phyloP scores from a whole-genome alignment of 2,888 invertebrate species.

The Ichneumoninae sp. region DNA sequence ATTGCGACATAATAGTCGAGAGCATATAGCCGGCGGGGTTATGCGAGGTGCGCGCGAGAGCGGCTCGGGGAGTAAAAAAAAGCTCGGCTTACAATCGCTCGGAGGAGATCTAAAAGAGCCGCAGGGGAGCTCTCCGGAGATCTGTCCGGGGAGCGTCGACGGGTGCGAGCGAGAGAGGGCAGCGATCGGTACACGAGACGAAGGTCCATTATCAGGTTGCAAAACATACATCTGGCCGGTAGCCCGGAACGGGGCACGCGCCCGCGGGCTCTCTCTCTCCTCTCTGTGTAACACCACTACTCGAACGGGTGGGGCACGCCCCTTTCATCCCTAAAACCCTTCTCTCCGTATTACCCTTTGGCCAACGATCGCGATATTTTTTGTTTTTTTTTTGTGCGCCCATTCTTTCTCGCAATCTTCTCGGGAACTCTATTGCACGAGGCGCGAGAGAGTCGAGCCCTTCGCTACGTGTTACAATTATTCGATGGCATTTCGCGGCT shows the following conservation, averaged over 20 bases:
- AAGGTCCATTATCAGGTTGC: slow-evolving; percentile 83
- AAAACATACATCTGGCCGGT: slow-evolving; percentile 83
- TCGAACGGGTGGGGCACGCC: slow-evolving; percentile 71
- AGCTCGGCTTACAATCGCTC: slow-evolving; percentile 81
- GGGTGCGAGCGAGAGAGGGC: slow-evolving; percentile 40
- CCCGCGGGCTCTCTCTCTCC: slow-evolving; percentile 73
- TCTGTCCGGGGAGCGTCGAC: slow-evolving; percentile 30
- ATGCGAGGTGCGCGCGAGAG: slow-evolving; percentile 43
- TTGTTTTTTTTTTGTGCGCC: slow-evolving; percentile 28
- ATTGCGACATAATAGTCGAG: slow-evolving; percentile 75
- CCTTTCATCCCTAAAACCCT: slow-evolving; percentile 72
- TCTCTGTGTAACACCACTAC: slow-evolving; percentile 27
- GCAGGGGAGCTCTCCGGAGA: slow-evolving; percentile 51
- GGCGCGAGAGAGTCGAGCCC: slow-evolving; percentile 17
- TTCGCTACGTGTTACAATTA: background rate
- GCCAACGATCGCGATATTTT: slow-evolving; percentile 15
- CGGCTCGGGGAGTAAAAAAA: slow-evolving; percentile 71
- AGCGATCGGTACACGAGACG: slow-evolving; percentile 73
- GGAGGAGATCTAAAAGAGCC: slow-evolving; percentile 80
- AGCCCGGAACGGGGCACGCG: slow-evolving; percentile 76
- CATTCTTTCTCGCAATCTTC: slow-evolving; percentile 63
- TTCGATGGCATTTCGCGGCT: background rate
- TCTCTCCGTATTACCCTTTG: slow-evolving; percentile 36
- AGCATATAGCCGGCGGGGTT: slow-evolving; percentile 64
- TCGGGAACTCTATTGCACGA: slow-evolving; percentile 39